Conservation (phyloP, 2,888 invertebrate genomes). For the Nymphalis urticae region DNA sequence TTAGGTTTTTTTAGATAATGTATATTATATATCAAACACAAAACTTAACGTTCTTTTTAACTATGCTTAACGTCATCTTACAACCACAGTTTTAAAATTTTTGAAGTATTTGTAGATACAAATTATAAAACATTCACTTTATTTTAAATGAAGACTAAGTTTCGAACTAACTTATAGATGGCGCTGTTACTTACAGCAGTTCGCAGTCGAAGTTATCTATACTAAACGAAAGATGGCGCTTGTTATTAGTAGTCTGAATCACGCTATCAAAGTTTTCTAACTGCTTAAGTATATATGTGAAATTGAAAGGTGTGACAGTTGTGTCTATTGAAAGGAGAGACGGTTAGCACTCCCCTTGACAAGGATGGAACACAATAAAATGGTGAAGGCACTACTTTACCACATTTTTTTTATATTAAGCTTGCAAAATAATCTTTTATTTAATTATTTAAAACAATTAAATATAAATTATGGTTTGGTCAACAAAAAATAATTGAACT, state of each 20-base stretch:
- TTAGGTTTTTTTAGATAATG: no score
- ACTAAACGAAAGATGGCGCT: slow-evolving; percentile 33
- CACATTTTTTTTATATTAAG: slow-evolving; percentile 38
- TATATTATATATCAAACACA: no score
- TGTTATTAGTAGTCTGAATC: slow-evolving; percentile 35
- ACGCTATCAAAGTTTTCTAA: slow-evolving; percentile 35
- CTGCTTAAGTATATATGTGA: slow-evolving; percentile 35
- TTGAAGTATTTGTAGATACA: no score
- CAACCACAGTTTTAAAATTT: no score
- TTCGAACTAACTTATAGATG: not conserved
- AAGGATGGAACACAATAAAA: slow-evolving; percentile 46
- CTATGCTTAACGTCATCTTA: no score
- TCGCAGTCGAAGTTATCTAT: not conserved
- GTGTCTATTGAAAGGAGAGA: slow-evolving; percentile 49
- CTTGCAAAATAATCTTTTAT: not conserved
- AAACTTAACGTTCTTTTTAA: no score
- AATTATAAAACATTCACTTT: no score
- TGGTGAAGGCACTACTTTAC: slow-evolving; percentile 47
- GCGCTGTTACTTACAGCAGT: not conserved
- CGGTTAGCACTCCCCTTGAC: slow-evolving; percentile 48
- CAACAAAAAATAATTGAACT: slow-evolving; percentile 13
- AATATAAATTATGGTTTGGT: not conserved
- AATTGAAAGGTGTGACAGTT: rapidly evolving
- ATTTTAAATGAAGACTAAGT: no score
- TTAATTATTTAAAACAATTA: not conserved